Conservation (phyloP, 2,797 vertebrate genomes). For the Syngnathus acus region DNA sequence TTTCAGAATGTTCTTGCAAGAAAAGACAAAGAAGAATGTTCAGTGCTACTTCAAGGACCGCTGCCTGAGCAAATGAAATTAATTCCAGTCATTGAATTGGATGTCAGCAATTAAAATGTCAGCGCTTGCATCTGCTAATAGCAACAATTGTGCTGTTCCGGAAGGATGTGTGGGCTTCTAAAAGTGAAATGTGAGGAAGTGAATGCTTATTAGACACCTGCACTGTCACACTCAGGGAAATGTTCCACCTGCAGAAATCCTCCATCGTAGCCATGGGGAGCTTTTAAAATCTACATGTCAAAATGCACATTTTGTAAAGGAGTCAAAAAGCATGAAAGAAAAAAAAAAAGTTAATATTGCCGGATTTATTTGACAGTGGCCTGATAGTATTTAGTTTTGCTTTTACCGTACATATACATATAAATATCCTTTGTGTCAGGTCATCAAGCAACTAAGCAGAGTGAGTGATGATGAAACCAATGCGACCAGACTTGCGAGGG, state of each 20-base stretch:
- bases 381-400: too few relatives aligned
- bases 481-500: too few relatives aligned
- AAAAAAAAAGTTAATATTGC: background rate
- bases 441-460: too few relatives aligned
- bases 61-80: constrained; percentile 27
- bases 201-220: constrained; percentile 72
- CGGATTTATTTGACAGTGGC: background rate
- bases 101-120: constrained; percentile 61
- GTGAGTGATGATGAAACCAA: too few relatives aligned
- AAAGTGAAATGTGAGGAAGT: constrained; percentile 40
- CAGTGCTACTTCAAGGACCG: background rate
- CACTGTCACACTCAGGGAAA: constrained; percentile 53
- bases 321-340: too few relatives aligned
- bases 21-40: background rate
- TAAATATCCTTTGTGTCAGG: too few relatives aligned
- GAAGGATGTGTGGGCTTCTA: constrained; percentile 40
- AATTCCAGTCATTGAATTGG: constrained; percentile 65
- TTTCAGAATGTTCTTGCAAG: background rate
- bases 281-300: too few relatives aligned
- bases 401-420: too few relatives aligned
- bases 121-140: constrained; percentile 30
- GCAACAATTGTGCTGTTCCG: constrained; percentile 13
- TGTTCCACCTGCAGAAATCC: constrained; percentile 25
- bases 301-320: background rate
- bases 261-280: background rate